These are phyloP conservation scores for Loxodonta africana DNA, from an alignment of 2,113 vertebrate species.

Conservation along the genomic window DNA sequence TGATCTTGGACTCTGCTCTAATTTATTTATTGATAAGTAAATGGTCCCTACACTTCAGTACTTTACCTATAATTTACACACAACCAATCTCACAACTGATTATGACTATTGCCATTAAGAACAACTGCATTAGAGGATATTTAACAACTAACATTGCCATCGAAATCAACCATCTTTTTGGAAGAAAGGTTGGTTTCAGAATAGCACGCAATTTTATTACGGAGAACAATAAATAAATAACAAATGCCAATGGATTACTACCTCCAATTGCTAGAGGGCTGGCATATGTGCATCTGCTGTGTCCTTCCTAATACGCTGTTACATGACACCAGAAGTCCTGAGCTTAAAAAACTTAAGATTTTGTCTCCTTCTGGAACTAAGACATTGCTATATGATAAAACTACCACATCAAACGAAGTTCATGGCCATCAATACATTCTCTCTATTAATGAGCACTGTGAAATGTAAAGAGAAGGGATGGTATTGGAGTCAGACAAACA, in stretches of 20 bases:
- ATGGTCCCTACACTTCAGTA: neutral
- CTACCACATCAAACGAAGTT: neutral
- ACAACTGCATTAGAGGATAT: neutral
- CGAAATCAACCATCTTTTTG: neutral
- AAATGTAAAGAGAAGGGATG: neutral
- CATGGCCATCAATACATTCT: neutral
- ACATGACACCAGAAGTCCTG: neutral
- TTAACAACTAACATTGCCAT: neutral
- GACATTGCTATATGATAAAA: neutral
- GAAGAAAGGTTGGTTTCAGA: neutral
- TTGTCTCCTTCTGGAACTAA: slow-evolving; percentile 35
- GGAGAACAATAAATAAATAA: neutral
- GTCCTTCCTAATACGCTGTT: neutral
- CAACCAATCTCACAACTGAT: neutral
- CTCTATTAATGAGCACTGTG: neutral
- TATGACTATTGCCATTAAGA: neutral
- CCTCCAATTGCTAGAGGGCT: neutral
- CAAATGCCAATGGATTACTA: neutral
- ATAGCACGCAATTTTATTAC: neutral
- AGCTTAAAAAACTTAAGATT: neutral
- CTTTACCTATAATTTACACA: slow-evolving; percentile 10
- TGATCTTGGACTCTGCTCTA: neutral
- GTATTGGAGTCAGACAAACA: neutral
- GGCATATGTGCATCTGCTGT: neutral
- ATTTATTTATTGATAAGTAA: slow-evolving; percentile 34